Conservation (phyloP, 2,888 invertebrate species). For the Shargacucullia verbasci region DNA sequence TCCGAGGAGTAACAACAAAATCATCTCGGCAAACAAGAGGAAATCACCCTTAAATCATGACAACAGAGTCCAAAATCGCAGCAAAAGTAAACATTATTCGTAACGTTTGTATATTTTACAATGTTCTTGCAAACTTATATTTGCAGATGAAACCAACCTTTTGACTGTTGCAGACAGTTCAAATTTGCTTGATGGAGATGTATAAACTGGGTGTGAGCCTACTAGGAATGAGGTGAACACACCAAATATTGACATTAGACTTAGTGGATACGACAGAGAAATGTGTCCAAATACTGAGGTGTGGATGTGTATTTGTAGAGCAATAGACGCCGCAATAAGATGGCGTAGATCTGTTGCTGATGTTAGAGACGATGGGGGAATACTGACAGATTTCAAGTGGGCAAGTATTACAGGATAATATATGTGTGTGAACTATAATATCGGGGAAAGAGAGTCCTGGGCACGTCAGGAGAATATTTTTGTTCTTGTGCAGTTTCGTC, state of each 20-base stretch:
- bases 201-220: constrained; percentile 46
- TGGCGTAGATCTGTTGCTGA: constrained; percentile 56
- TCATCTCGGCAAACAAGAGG: constrained; percentile 53
- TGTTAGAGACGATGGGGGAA: constrained; percentile 38
- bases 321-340: constrained; percentile 78
- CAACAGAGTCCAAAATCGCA: constrained; percentile 65
- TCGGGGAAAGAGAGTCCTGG: constrained; percentile 18
- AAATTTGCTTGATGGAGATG: constrained; percentile 24
- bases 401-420: constrained; percentile 16
- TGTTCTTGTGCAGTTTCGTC: no score
- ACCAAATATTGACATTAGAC: constrained; percentile 82
- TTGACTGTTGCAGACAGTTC: constrained; percentile 19
- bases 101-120: constrained; percentile 62
- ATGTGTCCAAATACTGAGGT: constrained; percentile 82
- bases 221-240: constrained; percentile 78
- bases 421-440: constrained; percentile 17
- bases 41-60: constrained; percentile 62
- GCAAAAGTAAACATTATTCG: constrained; percentile 68
- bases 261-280: constrained; percentile 81
- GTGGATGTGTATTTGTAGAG: constrained; percentile 81
- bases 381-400: constrained; percentile 49
- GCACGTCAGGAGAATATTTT: not conserved
- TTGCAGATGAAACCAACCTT: constrained; percentile 19
- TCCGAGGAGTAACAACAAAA: constrained; percentile 55
- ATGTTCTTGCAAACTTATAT: constrained; percentile 43